Evolutionary conservation across 64 coral and sea anemone genomes (phyloP).

Genomic region (Pocillopora verrucosa): DNA sequence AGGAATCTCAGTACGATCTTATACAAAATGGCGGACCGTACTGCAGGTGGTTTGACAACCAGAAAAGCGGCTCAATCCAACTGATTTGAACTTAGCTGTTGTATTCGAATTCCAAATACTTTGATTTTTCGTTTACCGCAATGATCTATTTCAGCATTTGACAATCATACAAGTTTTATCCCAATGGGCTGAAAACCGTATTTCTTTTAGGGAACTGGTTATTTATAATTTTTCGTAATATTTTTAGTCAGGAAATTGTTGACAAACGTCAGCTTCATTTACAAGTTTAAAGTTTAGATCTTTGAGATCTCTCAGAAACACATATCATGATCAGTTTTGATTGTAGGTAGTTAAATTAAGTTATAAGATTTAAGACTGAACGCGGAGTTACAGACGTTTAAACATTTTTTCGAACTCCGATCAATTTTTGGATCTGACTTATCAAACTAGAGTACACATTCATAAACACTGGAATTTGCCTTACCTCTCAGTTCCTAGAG

Average conservation of each 20-base stretch:
- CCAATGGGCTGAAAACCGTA: not conserved
- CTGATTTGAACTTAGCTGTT: too few relatives aligned
- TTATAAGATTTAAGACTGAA: too few relatives aligned
- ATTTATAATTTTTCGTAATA: slow-evolving; percentile 10
- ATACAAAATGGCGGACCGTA: slow-evolving; percentile 10
- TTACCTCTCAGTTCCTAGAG: slow-evolving; percentile 1
- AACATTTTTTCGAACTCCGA: not conserved
- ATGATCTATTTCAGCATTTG: not conserved
- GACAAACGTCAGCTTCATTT: slow-evolving; percentile 2
- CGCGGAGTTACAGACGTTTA: not conserved
- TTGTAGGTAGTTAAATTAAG: too few relatives aligned
- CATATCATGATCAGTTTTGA: not conserved
- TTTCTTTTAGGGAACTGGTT: not conserved
- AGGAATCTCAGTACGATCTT: not conserved
- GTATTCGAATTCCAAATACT: too few relatives aligned
- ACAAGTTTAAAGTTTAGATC: not conserved
- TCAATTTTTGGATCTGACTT: not conserved
- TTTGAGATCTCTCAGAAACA: not conserved
- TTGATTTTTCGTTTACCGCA: too few relatives aligned
- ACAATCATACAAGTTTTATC: not conserved
- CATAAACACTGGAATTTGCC: slow-evolving; percentile 1
- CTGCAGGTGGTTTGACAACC: not conserved
- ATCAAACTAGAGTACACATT: slow-evolving; percentile 2
- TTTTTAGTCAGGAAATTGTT: slow-evolving; percentile 22
- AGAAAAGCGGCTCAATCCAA: not conserved